Percentiles rank a stretch among this genome's conserved stretches.
Conservation (phyloP, 2,113 vertebrate species). For the Redunca redunca region DNA sequence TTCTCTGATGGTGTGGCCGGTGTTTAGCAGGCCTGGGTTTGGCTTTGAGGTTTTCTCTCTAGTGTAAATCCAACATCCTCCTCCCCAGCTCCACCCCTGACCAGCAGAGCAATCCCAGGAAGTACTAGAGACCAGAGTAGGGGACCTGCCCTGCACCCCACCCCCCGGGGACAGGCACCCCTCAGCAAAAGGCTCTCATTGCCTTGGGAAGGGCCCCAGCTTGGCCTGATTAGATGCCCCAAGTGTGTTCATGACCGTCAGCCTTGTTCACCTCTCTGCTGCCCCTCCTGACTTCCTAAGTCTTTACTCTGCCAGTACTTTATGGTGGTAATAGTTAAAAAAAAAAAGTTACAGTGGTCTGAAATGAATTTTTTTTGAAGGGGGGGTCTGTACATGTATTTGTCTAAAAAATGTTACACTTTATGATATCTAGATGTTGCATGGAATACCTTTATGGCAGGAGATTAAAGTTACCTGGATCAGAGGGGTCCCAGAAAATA, state of each 20-base stretch:
- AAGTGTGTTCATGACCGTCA: rapidly evolving
- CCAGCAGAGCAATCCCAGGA: neutral
- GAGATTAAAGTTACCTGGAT: neutral
- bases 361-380: neutral
- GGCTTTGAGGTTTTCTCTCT: neutral
- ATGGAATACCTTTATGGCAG: neutral
- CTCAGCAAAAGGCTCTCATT: neutral
- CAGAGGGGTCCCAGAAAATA: neutral
- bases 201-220: neutral
- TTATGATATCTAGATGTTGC: neutral
- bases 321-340: neutral
- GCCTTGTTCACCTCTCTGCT: neutral
- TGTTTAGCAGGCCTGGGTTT: neutral
- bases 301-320: neutral
- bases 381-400: neutral
- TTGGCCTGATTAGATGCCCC: neutral
- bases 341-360: neutral
- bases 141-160: neutral
- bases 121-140: neutral
- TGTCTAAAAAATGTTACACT: neutral
- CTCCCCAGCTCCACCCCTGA: neutral
- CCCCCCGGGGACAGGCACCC: rapidly evolving
- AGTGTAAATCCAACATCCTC: neutral
- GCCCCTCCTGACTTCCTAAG: too few relatives aligned
- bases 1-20: neutral